These are phyloP conservation scores for Dicrurus megarhynchus DNA, from an alignment of 2,113 vertebrate species.

Conservation along the genomic window DNA sequence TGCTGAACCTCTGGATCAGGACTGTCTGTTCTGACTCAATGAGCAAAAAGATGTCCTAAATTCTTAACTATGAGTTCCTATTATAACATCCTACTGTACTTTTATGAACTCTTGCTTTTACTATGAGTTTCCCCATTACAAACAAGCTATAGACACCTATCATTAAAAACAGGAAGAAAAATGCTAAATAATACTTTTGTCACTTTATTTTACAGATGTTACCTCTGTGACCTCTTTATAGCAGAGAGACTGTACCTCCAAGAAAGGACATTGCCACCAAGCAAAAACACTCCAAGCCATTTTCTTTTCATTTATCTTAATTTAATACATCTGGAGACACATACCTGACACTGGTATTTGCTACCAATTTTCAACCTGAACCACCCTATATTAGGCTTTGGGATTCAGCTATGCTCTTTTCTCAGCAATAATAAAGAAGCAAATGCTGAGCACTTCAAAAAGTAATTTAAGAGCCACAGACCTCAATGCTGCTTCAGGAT, in stretches of 20 bases:
- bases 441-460: neutral
- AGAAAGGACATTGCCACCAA: neutral
- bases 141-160: neutral
- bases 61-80: neutral
- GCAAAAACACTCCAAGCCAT: neutral
- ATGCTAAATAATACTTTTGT: neutral
- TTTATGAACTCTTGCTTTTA: neutral
- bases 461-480: neutral
- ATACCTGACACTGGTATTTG: neutral
- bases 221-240: neutral
- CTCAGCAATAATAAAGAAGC: neutral
- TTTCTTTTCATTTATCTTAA: neutral
- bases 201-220: neutral
- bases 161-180: neutral
- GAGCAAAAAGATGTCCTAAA: neutral
- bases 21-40: neutral
- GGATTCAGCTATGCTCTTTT: neutral
- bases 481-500: neutral
- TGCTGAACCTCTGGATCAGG: neutral
- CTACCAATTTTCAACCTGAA: neutral
- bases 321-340: neutral
- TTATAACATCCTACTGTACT: neutral
- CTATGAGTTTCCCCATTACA: neutral
- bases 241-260: neutral
- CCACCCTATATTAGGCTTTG: neutral